Conservation (phyloP, 1,140 invertebrate genomes). For the Lepidurus apus region DNA sequence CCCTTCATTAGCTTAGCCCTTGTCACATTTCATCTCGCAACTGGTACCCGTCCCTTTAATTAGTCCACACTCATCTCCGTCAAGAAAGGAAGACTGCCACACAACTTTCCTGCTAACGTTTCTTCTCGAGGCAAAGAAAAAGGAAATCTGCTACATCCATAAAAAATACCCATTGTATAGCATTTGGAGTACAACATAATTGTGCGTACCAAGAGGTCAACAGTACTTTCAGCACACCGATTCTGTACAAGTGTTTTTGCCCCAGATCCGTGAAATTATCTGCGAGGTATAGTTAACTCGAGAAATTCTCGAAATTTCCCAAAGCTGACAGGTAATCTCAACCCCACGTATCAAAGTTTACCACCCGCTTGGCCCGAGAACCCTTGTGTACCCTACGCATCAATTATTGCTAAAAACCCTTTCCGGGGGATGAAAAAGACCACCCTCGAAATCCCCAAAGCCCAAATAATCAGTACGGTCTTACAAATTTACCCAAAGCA, state of each 20-base stretch:
- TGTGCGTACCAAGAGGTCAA: no score
- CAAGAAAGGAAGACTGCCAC: neutral
- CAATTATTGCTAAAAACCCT: neutral
- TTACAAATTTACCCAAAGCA: neutral
- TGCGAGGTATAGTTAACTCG: neutral
- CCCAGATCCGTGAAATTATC: neutral
- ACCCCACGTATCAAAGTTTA: constrained; percentile 7
- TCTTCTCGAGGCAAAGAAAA: no score
- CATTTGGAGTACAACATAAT: no score
- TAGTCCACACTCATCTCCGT: neutral
- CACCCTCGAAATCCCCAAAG: neutral
- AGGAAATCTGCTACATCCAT: no score
- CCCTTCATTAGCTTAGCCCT: neutral
- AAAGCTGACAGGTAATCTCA: neutral
- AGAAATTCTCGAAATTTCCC: neutral
- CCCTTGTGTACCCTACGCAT: neutral
- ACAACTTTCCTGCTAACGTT: neutral
- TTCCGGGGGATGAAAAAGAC: constrained; percentile 10
- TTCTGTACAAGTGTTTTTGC: neutral
- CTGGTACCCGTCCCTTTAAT: neutral
- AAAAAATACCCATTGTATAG: no score
- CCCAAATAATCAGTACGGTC: neutral
- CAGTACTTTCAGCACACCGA: no score
- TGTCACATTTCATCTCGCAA: neutral
- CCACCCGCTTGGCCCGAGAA: neutral